Evolutionary conservation across 2,113 vertebrate genomes (phyloP).

Genomic region (Zosterops lateralis): DNA sequence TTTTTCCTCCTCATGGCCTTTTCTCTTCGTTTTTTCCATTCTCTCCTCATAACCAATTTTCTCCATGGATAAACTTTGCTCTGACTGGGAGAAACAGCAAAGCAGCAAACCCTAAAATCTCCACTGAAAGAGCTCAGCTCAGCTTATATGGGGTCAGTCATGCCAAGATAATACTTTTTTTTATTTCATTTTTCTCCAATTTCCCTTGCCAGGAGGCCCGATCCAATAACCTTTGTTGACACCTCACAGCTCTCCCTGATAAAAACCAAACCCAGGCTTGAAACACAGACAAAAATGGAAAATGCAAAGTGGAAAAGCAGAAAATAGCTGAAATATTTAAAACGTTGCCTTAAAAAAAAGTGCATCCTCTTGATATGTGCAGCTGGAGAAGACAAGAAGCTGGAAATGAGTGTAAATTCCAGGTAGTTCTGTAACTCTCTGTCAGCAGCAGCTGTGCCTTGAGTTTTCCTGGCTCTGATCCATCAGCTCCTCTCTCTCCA

Average conservation of each 20-base stretch:
- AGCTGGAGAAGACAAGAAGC: neutral
- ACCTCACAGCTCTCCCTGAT: neutral
- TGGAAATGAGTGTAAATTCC: neutral
- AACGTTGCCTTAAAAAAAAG: neutral
- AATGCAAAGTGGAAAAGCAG: neutral
- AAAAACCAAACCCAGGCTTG: neutral
- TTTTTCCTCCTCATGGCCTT: neutral
- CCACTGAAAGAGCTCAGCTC: neutral
- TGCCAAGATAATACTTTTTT: neutral
- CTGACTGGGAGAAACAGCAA: neutral
- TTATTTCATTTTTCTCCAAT: neutral
- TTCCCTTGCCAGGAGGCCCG: neutral
- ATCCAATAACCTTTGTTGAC: neutral
- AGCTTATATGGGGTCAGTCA: neutral
- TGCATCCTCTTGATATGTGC: neutral
- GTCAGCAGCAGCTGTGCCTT: neutral
- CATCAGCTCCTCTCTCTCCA: neutral
- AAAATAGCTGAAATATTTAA: neutral
- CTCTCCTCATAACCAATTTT: slow-evolving; percentile 40
- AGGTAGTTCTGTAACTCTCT: neutral
- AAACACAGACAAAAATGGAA: neutral
- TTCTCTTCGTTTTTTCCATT: neutral
- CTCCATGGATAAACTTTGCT: slow-evolving; percentile 29
- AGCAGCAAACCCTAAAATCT: neutral
- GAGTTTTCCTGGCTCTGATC: neutral